Base-by-base conservation (phyloP, 2,113 vertebrate genomes). In the Brienomyrus brachyistius region DNA sequence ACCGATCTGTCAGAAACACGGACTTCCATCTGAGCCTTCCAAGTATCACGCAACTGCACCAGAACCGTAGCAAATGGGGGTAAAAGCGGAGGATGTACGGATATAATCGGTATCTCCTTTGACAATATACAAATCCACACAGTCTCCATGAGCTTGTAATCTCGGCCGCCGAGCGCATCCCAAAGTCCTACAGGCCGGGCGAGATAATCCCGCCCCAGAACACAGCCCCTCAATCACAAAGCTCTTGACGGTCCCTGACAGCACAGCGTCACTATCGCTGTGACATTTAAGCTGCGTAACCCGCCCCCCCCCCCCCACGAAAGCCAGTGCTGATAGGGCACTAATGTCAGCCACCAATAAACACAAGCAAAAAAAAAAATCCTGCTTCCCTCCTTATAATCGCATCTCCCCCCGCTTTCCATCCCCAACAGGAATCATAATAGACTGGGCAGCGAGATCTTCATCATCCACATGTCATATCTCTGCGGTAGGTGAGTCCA, bases 271-370 rank as follows among this genome's bases (percentile, higher is more conserved):
- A 1, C 50, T 92, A 89, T 47, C 47, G 66, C 5, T 4, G 35
- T 91, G 85, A 92, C 80, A 92, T 90, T 10, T 74, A 56, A 82
- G 48, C 90, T n/a, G n/a, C 4, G 21, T 13, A 91, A 89, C 88
- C 43, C 2, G 45, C 82, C 89, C 13, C 50, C 11, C 23, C 88
- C 82, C 89, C 40, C n/a, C n/a, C n/a, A n/a, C n/a, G n/a, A 86
- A 88, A 90, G 19, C 48, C 9, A 62, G 13, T 91, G 23, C 15
- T 87, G 56, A 88, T 84, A 91, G 47, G 35, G 56, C 47, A 35
- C 84, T 52, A 52, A 23, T 50, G 74, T 27, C 31, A 48, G 48
- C 40, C 21, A 19, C 4, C 9, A 66, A 62, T 62, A 45, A 23
- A 62, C 5, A 66, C 13, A 10, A 15, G 45, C 23, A 17, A 91